phyloP scores from a whole-genome alignment of 1,140 invertebrate genomes.

The Drosophila rufa region DNA sequence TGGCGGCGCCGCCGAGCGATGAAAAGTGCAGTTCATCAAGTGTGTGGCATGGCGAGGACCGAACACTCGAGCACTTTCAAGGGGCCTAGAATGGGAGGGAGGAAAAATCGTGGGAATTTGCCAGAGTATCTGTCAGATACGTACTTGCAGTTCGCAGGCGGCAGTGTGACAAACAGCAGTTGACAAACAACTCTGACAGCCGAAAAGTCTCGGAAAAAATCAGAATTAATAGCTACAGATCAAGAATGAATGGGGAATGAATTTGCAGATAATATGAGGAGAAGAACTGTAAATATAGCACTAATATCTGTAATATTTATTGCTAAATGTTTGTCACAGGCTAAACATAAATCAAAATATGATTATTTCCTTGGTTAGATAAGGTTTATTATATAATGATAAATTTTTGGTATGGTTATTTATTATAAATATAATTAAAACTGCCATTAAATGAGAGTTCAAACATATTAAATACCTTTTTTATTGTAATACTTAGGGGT shows the following conservation, averaged over 20 bases:
- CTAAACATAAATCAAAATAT: background rate
- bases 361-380: background rate
- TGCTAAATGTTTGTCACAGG: too few relatives aligned
- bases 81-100: slow-evolving; percentile 46
- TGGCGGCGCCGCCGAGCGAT: slow-evolving; percentile 15
- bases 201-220: slow-evolving; percentile 24
- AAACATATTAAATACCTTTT: too few relatives aligned
- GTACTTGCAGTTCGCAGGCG: slow-evolving; percentile 22
- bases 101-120: slow-evolving; percentile 17
- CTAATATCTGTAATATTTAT: background rate
- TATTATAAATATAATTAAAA: background rate
- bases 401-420: background rate
- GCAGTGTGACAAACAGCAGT: slow-evolving; percentile 67
- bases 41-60: slow-evolving; percentile 2
- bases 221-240: slow-evolving; percentile 39
- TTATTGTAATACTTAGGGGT: too few relatives aligned
- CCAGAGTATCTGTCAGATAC: slow-evolving; percentile 62
- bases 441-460: too few relatives aligned
- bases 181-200: slow-evolving; percentile 57
- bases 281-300: background rate
- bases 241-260: slow-evolving; percentile 6
- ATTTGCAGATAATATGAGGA: background rate
- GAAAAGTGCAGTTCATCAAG: slow-evolving; percentile 70
- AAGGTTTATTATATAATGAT: background rate
- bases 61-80: slow-evolving; percentile 40